These are phyloP conservation scores for Drepanosiphum platanoidis DNA, from an alignment of 2,888 invertebrate species.

Conservation along the genomic window DNA sequence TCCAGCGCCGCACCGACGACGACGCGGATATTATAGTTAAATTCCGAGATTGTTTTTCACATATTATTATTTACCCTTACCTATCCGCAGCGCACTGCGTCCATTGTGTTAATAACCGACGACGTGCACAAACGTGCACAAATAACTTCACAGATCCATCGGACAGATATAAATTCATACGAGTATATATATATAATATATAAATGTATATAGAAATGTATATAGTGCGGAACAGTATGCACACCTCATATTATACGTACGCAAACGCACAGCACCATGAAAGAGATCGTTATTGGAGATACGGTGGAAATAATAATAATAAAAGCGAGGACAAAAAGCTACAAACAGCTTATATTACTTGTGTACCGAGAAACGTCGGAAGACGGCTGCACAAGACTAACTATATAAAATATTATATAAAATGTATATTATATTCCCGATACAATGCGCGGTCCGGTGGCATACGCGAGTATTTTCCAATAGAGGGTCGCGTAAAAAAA, in stretches of 20 bases:
- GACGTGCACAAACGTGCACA: too few species aligned
- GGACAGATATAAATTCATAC: background rate
- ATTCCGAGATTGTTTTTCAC: conserved; percentile 42
- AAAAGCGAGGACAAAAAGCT: background rate
- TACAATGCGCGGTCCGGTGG: too few species aligned
- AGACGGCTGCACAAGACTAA: too few species aligned
- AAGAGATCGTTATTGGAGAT: background rate
- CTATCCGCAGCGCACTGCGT: background rate
- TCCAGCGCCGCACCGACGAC: conserved; percentile 45
- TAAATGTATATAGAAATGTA: too few species aligned
- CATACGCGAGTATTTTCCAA: too few species aligned
- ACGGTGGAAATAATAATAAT: background rate
- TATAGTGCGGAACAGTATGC: too few species aligned
- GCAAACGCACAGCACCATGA: background rate
- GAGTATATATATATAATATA: background rate
- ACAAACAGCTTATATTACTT: too few species aligned
- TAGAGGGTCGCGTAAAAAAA: too few species aligned
- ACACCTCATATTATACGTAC: background rate
- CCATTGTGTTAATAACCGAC: conserved; percentile 51
- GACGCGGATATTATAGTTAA: too few species aligned
- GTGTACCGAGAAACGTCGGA: background rate
- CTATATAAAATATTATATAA: too few species aligned
- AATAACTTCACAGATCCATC: conserved; percentile 49
- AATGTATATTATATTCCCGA: too few species aligned
- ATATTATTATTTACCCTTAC: background rate